phyloP scores from a whole-genome alignment of 2,797 vertebrate genomes.

The Takifugu rubripes region DNA sequence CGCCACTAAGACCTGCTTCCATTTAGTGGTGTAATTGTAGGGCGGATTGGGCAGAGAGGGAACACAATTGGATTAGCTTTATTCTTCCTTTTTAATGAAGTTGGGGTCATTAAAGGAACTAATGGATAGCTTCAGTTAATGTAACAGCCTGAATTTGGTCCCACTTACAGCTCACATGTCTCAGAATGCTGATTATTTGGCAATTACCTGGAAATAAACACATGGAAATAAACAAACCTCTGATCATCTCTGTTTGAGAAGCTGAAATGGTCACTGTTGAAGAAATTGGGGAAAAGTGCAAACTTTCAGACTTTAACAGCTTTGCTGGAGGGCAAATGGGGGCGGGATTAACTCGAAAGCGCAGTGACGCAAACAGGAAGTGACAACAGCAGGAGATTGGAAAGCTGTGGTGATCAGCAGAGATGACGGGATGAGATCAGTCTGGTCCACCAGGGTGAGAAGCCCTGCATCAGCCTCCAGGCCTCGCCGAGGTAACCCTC shows the following conservation, averaged over 20 bases:
- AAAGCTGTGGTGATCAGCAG: neutral
- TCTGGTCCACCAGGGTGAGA: no score
- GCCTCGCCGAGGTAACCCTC: no score
- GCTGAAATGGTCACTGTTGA: no score
- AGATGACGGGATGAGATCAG: no score
- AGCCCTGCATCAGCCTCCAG: no score
- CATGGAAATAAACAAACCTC: no score
- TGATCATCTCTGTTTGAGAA: no score
- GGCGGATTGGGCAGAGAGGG: neutral
- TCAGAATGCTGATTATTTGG: slow-evolving; percentile 47
- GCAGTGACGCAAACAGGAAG: neutral
- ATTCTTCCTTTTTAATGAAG: slow-evolving; percentile 35
- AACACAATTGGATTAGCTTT: slow-evolving; percentile 13
- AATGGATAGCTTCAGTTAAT: slow-evolving; percentile 44
- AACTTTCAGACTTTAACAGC: neutral
- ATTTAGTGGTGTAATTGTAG: neutral
- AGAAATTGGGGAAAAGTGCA: neutral
- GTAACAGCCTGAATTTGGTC: slow-evolving; percentile 43
- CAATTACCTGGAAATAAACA: slow-evolving; percentile 39
- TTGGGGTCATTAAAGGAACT: slow-evolving; percentile 38
- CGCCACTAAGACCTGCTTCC: no score
- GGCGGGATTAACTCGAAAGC: neutral
- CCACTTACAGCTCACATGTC: slow-evolving; percentile 39
- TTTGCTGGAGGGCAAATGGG: neutral
- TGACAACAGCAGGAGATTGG: neutral